These are phyloP conservation scores for Aricia agestis DNA, from an alignment of 1,140 invertebrate genomes.

Conservation along the genomic window DNA sequence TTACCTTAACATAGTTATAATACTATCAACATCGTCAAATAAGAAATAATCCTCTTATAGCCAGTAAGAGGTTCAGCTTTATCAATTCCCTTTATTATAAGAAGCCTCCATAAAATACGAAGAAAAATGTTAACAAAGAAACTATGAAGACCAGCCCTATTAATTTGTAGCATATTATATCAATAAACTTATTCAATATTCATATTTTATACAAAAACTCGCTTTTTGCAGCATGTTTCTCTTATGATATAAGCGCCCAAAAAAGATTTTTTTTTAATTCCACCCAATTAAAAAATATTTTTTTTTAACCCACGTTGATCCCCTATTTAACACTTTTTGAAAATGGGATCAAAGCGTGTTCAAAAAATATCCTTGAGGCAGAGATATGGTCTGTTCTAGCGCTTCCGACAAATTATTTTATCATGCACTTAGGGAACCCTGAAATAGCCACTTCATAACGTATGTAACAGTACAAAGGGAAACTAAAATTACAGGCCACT, in stretches of 20 bases:
- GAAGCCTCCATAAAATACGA: neutral
- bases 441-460: neutral
- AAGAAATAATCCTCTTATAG: neutral
- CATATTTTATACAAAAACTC: no score
- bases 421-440: slow-evolving; percentile 2
- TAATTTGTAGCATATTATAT: no score
- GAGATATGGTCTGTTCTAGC: no score
- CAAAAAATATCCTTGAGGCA: no score
- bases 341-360: no score
- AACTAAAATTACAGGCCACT: neutral
- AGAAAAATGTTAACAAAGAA: neutral
- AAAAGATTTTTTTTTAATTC: no score
- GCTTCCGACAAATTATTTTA: neutral
- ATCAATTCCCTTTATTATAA: neutral
- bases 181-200: no score
- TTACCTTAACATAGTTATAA: neutral
- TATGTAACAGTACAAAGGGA: slow-evolving; percentile 8
- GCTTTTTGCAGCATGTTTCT: no score
- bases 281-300: no score
- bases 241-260: no score
- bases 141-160: neutral
- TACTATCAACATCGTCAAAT: neutral
- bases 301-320: no score
- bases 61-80: neutral
- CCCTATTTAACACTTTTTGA: no score